Evolutionary conservation across 2,113 vertebrate genomes (phyloP).

Genomic region (Chauna torquata): DNA sequence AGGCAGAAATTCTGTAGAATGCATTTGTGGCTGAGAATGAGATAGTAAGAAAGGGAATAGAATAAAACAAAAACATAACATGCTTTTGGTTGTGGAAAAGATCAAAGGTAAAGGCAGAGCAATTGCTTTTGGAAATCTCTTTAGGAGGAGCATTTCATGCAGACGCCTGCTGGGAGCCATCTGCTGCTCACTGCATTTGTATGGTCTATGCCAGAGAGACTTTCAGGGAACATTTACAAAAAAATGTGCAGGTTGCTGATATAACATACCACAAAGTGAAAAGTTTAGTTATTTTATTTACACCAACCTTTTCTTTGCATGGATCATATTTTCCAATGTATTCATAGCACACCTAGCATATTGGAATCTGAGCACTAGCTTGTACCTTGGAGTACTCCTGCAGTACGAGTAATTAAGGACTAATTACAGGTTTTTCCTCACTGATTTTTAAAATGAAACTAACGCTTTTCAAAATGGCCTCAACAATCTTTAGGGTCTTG

Average conservation of each 20-base stretch:
- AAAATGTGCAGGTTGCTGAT: background rate
- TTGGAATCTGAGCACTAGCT: background rate
- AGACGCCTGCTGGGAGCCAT: constrained; percentile 18
- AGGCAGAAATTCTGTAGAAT: background rate
- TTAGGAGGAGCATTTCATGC: constrained; percentile 29
- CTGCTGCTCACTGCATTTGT: constrained; percentile 4
- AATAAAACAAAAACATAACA: background rate
- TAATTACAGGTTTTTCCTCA: background rate
- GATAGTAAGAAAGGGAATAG: background rate
- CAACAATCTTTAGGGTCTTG: background rate
- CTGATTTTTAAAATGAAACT: background rate
- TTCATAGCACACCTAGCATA: background rate
- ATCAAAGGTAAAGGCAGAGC: constrained; percentile 47
- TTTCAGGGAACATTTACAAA: background rate
- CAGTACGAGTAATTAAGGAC: background rate
- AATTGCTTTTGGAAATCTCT: constrained; percentile 38
- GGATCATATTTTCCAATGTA: fast-evolving
- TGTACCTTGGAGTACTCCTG: background rate
- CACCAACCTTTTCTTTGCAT: background rate
- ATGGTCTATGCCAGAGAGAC: background rate
- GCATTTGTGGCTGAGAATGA: background rate
- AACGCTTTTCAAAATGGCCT: background rate
- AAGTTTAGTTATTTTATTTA: background rate
- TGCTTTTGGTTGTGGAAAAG: background rate
- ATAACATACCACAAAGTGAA: background rate